These are phyloP conservation scores for Sinocyclocheilus rhinocerous DNA, from an alignment of 2,113 vertebrate species.

Conservation along the genomic window DNA sequence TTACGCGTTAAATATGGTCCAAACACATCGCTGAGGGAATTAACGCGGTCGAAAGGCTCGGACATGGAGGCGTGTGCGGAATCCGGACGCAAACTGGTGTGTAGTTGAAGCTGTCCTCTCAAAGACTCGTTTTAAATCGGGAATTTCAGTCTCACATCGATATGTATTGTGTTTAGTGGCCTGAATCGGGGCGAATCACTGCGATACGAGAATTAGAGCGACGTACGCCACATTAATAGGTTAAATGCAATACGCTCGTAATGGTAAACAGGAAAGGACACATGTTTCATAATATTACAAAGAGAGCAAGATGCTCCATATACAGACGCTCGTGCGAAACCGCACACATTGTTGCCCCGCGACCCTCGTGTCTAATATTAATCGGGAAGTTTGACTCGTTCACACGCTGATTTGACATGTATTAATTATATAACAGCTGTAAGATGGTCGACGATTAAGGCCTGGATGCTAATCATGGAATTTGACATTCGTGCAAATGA, in stretches of 20 bases:
- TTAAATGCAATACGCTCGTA: neutral
- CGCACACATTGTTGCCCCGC: neutral
- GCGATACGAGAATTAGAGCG: neutral
- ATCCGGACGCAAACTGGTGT: constrained; percentile 94
- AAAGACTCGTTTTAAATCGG: constrained; percentile 62
- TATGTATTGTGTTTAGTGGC: constrained; percentile 53
- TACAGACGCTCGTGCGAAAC: constrained; percentile 3
- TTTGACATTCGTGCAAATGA: neutral
- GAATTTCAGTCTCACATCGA: constrained; percentile 49
- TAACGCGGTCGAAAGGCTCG: constrained; percentile 81
- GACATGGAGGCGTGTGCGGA: constrained; percentile 88
- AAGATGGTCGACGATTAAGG: constrained; percentile 8
- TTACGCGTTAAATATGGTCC: constrained; percentile 65
- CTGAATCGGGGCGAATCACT: neutral
- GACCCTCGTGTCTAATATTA: neutral
- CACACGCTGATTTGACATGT: neutral
- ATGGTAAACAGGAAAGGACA: constrained; percentile 11
- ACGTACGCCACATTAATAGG: neutral
- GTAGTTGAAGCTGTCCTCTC: constrained; percentile 76
- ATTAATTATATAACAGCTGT: constrained; percentile 12
- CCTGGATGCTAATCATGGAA: neutral
- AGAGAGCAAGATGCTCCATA: constrained; percentile 2
- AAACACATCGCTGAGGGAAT: constrained; percentile 76
- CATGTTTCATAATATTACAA: neutral
- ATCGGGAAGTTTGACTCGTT: constrained; percentile 2